phyloP scores from a whole-genome alignment of 2,797 vertebrate genomes.

The Epinephelus awoara region DNA sequence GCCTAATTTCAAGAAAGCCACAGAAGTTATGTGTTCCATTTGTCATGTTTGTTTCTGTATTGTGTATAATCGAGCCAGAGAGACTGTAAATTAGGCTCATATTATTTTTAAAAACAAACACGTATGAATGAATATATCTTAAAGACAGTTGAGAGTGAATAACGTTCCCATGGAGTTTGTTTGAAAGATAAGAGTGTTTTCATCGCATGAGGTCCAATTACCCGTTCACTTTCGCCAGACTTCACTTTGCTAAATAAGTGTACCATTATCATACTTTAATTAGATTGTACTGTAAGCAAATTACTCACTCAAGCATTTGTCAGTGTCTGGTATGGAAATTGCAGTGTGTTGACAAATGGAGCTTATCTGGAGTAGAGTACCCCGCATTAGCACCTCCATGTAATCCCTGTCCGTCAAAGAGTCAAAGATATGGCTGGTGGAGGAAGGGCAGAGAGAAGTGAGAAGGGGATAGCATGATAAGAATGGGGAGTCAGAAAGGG shows the following conservation, averaged over 20 bases:
- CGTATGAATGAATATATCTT: neutral
- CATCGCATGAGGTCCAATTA: slow-evolving; percentile 11
- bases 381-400: slow-evolving; percentile 67
- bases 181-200: slow-evolving; percentile 12
- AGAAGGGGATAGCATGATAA: slow-evolving; percentile 26
- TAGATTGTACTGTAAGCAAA: slow-evolving; percentile 41
- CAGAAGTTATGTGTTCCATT: slow-evolving; percentile 2
- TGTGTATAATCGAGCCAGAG: too few relatives aligned
- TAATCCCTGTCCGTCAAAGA: slow-evolving; percentile 69
- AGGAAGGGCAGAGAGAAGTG: slow-evolving; percentile 28
- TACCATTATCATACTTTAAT: slow-evolving; percentile 31
- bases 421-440: slow-evolving; percentile 64
- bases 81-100: too few relatives aligned
- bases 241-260: slow-evolving; percentile 4
- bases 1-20: neutral
- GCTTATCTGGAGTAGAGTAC: slow-evolving; percentile 64
- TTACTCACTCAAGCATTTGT: slow-evolving; percentile 55
- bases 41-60: neutral
- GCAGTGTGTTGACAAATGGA: slow-evolving; percentile 69
- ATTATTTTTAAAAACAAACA: neutral
- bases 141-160: neutral
- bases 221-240: neutral
- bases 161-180: neutral
- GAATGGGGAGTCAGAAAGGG: slow-evolving; percentile 11
- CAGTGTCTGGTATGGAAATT: slow-evolving; percentile 63